A percentile compares a stretch with the other conserved stretches of the same genome.
phyloP scores from a whole-genome alignment of 2,888 invertebrate genomes.

The Galeruca laticollis region DNA sequence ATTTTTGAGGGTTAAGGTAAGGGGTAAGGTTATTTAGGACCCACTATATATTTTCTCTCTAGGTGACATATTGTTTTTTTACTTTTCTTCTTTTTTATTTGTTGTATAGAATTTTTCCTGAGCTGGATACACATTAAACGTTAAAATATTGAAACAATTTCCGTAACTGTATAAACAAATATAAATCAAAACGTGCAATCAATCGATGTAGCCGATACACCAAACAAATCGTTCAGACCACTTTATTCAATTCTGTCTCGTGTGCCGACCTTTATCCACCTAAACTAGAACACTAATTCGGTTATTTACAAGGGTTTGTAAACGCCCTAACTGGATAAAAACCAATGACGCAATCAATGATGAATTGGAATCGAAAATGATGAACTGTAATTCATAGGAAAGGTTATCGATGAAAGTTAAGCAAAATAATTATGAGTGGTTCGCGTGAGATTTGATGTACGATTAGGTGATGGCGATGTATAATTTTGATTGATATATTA shows the following conservation, averaged over 20 bases:
- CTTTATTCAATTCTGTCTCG: slow-evolving; percentile 13
- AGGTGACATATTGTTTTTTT: too few species aligned
- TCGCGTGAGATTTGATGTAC: not conserved
- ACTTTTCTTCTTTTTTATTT: too few species aligned
- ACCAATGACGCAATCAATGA: not conserved
- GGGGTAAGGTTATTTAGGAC: too few species aligned
- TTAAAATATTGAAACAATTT: not conserved
- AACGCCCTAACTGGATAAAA: slow-evolving; percentile 6
- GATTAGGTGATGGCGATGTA: too few species aligned
- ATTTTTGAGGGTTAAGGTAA: too few species aligned
- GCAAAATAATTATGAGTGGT: not conserved
- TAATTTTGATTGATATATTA: too few species aligned
- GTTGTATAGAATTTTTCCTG: too few species aligned
- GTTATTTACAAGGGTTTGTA: slow-evolving; percentile 11
- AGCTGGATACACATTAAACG: not conserved
- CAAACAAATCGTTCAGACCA: slow-evolving; percentile 3
- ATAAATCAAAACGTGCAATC: slow-evolving; percentile 15
- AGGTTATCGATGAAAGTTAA: not conserved
- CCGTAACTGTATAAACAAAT: not conserved
- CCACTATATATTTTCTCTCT: too few species aligned
- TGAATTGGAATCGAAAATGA: slow-evolving; percentile 13
- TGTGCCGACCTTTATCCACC: slow-evolving; percentile 1
- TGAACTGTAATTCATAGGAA: slow-evolving; percentile 2
- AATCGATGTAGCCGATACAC: slow-evolving; percentile 1
- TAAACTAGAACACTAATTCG: slow-evolving; percentile 15